Percentiles rank a stretch among this genome's conserved stretches.
Evolutionary conservation across 2,797 vertebrate genomes (phyloP).

Genomic region (Anabacerthia variegaticeps): DNA sequence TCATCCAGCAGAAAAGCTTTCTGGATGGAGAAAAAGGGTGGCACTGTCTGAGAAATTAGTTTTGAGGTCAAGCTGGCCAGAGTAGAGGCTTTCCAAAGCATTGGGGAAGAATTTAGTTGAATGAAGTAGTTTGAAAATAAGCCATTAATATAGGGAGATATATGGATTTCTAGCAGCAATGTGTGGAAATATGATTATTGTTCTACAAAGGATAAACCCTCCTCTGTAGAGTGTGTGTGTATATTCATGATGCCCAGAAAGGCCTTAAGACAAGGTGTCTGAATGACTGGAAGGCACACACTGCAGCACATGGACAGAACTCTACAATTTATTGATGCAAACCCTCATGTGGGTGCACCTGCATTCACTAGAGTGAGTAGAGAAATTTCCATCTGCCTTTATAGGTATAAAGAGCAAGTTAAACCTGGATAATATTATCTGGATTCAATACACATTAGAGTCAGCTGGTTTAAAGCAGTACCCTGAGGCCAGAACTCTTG

Average conservation of each 20-base stretch:
- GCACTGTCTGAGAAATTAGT: not conserved
- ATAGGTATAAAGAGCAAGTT: not conserved
- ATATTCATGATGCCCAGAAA: not conserved
- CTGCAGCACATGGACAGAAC: not conserved
- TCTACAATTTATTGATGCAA: not conserved
- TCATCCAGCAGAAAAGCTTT: not conserved
- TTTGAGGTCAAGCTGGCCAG: not conserved
- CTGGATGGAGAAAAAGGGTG: not conserved
- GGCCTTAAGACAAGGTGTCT: not conserved
- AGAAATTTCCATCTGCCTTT: not conserved
- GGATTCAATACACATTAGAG: not conserved
- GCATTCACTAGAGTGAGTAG: not conserved
- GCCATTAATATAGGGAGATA: not conserved
- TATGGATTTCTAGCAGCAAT: not conserved
- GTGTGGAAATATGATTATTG: not conserved
- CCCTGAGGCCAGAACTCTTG: not conserved
- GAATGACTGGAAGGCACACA: not conserved
- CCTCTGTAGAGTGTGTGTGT: not conserved
- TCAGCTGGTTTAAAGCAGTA: not conserved
- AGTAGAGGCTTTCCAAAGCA: not conserved
- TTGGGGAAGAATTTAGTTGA: not conserved
- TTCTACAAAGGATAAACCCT: not conserved
- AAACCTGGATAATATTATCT: not conserved
- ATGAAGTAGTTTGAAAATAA: not conserved
- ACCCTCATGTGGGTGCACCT: not conserved